These are phyloP conservation scores for Lophochroa leadbeateri DNA, from an alignment of 2,113 vertebrate species.

Conservation along the genomic window DNA sequence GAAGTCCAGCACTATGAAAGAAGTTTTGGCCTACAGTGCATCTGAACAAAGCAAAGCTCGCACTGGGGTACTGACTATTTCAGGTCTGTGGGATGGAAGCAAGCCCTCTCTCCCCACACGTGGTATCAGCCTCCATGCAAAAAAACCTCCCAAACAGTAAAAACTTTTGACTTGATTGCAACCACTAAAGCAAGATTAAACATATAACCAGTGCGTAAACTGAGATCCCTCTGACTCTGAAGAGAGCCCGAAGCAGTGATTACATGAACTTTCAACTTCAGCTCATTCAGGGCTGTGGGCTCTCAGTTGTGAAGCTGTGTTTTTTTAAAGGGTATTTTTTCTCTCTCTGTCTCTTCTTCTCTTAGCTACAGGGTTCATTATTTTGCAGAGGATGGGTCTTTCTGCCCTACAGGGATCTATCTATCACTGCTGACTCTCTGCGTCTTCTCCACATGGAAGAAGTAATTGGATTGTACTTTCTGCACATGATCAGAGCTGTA, in stretches of 20 bases:
- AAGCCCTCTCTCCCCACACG: background rate
- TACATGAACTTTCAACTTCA: constrained; percentile 21
- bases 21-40: background rate
- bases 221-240: constrained; percentile 9
- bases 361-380: constrained; percentile 13
- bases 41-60: constrained; percentile 11
- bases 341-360: background rate
- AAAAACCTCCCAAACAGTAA: constrained; percentile 55
- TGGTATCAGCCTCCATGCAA: background rate
- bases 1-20: background rate
- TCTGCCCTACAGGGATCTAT: constrained; percentile 34
- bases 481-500: background rate
- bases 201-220: background rate
- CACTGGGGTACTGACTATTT: background rate
- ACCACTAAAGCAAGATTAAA: background rate
- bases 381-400: constrained; percentile 29
- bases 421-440: constrained; percentile 26
- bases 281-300: background rate
- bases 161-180: constrained; percentile 38
- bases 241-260: constrained; percentile 11
- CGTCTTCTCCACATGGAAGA: constrained; percentile 42
- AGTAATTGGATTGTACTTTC: constrained; percentile 54
- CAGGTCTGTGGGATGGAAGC: background rate
- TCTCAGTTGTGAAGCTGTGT: background rate
- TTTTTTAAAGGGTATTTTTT: background rate